Base-by-base conservation (phyloP, 2,113 vertebrate species). In the Pleuronectes platessa region DNA sequence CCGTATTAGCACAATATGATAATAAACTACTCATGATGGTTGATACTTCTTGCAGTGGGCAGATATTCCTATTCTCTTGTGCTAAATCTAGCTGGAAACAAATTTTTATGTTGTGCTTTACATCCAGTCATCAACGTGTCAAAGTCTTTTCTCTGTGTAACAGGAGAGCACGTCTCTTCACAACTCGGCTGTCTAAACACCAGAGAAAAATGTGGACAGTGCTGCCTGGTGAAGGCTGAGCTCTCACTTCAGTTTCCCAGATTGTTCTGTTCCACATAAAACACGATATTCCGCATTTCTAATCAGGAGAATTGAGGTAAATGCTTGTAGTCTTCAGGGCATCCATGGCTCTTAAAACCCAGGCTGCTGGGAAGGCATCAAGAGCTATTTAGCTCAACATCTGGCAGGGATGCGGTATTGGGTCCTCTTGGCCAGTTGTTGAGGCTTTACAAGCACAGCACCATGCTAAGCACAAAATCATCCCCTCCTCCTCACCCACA, bases 351-450 rank as follows among this genome's bases (percentile, higher is more conserved):
- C 74, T 71, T 68, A 74, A 81, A 83, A 23, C 68, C 60, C 42
- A 54, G 45, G 53, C 31, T 80, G 59, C 20, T 24, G 65, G 55
- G 23, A 69, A 74, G 58, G 61, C 72, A 82, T 79, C 45, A 45
- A 49, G 74, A 85, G 75, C 82, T 73, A 55, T 87, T 87, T 84
- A 83, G 24, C 78, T 42, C 62, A 86, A 91, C 90, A 92, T 93
- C 89, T 92, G 92, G 89, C 89, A 78, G 77, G 49, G 74, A 82
- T 82, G 87, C 75, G 49, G 68, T 40, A 2, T 27, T 20, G 58
- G 69, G 62, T 73, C 71, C 79, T 86, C 74, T 75, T 83, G 76
- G 79, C 76, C 83, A 62, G 83, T 74, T 81, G 78, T 79, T 81
- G 72, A 76, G 74, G 81, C 70, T 88, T 89, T 85, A 90, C 81